Percentiles rank a stretch among this genome's conserved stretches.
Conservation (phyloP, 2,888 invertebrate genomes). For the Axea sp. region DNA sequence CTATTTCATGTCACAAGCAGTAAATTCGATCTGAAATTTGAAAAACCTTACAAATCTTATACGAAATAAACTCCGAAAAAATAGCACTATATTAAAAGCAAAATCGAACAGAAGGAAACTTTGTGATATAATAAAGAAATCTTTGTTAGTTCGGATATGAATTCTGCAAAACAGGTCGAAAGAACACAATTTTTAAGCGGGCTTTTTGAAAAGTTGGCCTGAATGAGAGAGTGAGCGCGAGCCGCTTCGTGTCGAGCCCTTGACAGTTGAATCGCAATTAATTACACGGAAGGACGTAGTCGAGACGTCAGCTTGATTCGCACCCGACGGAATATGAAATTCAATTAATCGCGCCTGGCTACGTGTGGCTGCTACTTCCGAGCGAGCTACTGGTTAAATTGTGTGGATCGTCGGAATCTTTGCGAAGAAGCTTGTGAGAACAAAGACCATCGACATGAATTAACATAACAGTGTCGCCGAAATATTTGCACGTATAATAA, state of each 20-base stretch:
- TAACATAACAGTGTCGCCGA: conserved; percentile 41
- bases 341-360: conserved; percentile 66
- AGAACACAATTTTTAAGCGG: neutral
- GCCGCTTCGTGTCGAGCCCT: conserved; percentile 21
- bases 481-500: conserved; percentile 19
- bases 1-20: conserved; percentile 10
- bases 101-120: too few relatives aligned
- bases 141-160: too few relatives aligned
- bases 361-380: conserved; percentile 58
- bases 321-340: conserved; percentile 70
- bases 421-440: conserved; percentile 30
- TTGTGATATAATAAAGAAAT: too few relatives aligned
- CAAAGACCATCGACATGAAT: conserved; percentile 48
- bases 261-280: conserved; percentile 68
- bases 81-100: neutral
- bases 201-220: conserved; percentile 12
- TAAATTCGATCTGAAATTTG: conserved; percentile 23
- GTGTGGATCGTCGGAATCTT: conserved; percentile 34
- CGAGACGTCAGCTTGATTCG: conserved; percentile 65
- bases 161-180: too few relatives aligned
- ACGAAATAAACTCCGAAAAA: too few relatives aligned
- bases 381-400: conserved; percentile 41
- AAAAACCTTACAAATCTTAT: conserved; percentile 13
- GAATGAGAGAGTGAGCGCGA: neutral
- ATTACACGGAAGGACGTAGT: conserved; percentile 67